Evolutionary conservation across 2,888 invertebrate genomes (phyloP), one percentile per base, ranked within the genome.

Genomic region (Rhamnusium bicolor): DNA sequence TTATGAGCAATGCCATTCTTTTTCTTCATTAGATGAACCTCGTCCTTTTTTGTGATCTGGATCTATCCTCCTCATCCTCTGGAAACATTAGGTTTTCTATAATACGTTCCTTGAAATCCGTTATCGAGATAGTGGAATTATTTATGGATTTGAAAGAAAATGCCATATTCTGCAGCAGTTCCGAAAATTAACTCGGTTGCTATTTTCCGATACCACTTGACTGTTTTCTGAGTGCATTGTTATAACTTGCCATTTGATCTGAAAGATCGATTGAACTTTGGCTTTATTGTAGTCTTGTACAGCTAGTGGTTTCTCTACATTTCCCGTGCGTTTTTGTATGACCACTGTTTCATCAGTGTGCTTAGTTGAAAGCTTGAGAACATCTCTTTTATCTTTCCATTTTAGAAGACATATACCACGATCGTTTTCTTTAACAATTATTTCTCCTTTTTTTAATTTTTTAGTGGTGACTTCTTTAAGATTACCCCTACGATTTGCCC

Each of bases 381-480:
- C 79, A 58, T 84, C 82, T 21, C 83, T 72, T 71, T 83, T 85
- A 68, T 85, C 82, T 63, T 76, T n/a, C n/a, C n/a, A n/a, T n/a
- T n/a, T n/a, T n/a, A n/a, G n/a, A n/a, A n/a, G n/a, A n/a, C n/a
- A n/a, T n/a, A n/a, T 49, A 47, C 78, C 81, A 46, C 66, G 51
- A 27, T 71, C 68, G 65, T 68, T 74, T 73, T 74, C 24, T 6
- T 24, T 24, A 24, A 4, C 24, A 24, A 24, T 4, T 4, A 24
- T 24, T 24, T 6, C 2, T 24, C 24, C 6, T 6, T 24, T 24
- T 6, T 6, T 24, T 24, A 6, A 6, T 24, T 24, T 2, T 24
- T 24, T 49, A 0, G n/a, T 14, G 14, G 7, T 14, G 2, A 49
- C 49, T 4, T 49, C 49, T 49, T 46, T 46, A 2, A 19, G 66